A percentile compares a stretch with the other conserved stretches of the same genome.
phyloP scores from a whole-genome alignment of 2,888 invertebrate genomes.

The Xanthia togata region DNA sequence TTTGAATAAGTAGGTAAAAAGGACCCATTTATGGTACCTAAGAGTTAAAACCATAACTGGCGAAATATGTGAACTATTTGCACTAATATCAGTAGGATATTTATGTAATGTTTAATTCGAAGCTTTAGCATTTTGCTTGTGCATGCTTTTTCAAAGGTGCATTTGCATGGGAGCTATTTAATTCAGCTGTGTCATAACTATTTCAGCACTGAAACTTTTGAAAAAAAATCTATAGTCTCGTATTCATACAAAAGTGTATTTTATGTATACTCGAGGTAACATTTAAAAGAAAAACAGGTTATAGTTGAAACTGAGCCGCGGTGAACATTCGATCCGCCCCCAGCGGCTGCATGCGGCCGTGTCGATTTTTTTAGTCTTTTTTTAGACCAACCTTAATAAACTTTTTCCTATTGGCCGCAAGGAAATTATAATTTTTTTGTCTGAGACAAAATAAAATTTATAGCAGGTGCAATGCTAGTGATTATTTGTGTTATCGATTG shows the following conservation, averaged over 20 bases:
- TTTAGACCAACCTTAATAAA: slow-evolving; percentile 82
- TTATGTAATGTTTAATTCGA: background rate
- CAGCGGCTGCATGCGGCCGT: slow-evolving; percentile 77
- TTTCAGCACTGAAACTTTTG: background rate
- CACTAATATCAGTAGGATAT: background rate
- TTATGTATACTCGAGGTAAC: slow-evolving; percentile 60
- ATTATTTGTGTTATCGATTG: slow-evolving; percentile 77
- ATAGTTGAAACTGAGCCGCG: slow-evolving; percentile 79
- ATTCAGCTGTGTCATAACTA: background rate
- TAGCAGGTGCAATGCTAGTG: slow-evolving; percentile 84
- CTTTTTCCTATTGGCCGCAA: slow-evolving; percentile 89
- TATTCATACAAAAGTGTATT: slow-evolving; percentile 20
- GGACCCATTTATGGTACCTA: background rate
- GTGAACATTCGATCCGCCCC: slow-evolving; percentile 83
- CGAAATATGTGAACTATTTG: background rate
- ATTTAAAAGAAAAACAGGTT: slow-evolving; percentile 84
- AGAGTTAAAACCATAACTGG: background rate
- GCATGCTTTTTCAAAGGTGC: background rate
- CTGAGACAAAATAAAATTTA: slow-evolving; percentile 85
- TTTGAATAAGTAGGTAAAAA: slow-evolving; percentile 2
- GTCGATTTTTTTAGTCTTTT: slow-evolving; percentile 77
- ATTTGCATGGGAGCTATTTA: background rate
- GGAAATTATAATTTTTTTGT: slow-evolving; percentile 84
- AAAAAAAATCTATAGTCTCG: background rate
- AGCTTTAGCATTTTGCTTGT: background rate